Base-by-base conservation (phyloP, 1,140 invertebrate genomes). In the Eupeodes corollae region DNA sequence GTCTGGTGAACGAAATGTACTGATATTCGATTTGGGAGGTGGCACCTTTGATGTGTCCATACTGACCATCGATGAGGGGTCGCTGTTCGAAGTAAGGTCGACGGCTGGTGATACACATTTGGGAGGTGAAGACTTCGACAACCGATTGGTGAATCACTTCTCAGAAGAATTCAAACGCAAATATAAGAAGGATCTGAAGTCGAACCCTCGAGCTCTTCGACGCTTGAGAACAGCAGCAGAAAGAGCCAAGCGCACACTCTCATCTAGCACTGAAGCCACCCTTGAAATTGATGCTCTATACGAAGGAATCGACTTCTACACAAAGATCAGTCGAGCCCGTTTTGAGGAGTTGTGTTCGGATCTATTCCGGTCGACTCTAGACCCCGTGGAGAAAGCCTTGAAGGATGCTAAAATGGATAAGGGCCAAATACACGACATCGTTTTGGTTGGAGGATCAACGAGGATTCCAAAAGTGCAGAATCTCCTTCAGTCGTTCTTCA, bases 261-360 rank as follows among this genome's bases (percentile, higher is more conserved):
- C 77, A 1, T 78, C 77, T 0, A 76, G 72, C 51, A 76, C 77
- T 13, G 76, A 79, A 71, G 77, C 77, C 2, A 82, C 72, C 61
- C 63, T 85, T 48, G 80, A 83, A 70, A 79, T 83, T 34, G 80
- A 84, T 57, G 79, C 81, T 13, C 62, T 84, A 12, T 74, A 76
- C 48, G 80, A 84, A 49, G 81, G 82, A 6, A 73, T 82, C 15
- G 87, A 90, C 63, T 89, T 88, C 64, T 88, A 88, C 67, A 82
- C 84, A 1, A 84, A 79, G 58, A 79, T 90, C 32, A 81, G 83
- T 12, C 73, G 87, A 56, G 87, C 87, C 6, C 70, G 82, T 41
- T 88, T 88, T 63, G 87, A 90, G 70, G 86, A 89, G 64, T 67
- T 93, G 16, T 84, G 83, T 61, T 78, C 82, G 46, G 88, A 92